Base-by-base conservation (phyloP, 2,113 vertebrate species). In the Sebastes schlegelii region DNA sequence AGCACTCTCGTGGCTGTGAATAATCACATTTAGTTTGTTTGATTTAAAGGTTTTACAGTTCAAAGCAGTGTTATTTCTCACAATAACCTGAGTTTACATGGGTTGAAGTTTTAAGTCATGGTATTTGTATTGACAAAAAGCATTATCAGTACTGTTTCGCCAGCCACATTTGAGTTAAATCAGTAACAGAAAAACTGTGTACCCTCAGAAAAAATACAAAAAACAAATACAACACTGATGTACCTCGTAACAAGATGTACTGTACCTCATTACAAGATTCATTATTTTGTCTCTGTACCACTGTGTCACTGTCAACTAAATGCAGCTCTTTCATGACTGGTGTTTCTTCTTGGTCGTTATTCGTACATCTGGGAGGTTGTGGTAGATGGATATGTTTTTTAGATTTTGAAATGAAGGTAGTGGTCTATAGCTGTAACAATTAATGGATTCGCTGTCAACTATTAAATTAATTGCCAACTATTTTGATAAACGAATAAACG, bases 281-380 rank as follows among this genome's bases (percentile, higher is more conserved):
- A 42, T 65, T 71, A 51, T 80, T 72, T 82, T 61, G 64, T 86
- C 9, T 74, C 19, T 83, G 63, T 78, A 46, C 72, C 63, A 43
- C 72, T 58, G 52, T 49, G 60, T 73, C 40, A 61, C 46, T 89
- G 66, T 81, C 54, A 72, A 92, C 92, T 93, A 90, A 92, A 89
- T 83, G 60, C 79, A 88, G 68, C 73, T 84, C 55, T 88, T 89
- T 87, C 63, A 67, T 80, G 61, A 66, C 34, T 61, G n/a, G 5
- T 40, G 12, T 69, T 23, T 1, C 45, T 16, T 23, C 12, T 34
- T 51, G 11, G 5, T 61, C 9, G 4, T 83, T 70, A 26, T 51
- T 12, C 0, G 21, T 23, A 8, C 0, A 19, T n/a, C 51, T 17
- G 10, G 1, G 14, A 64, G 11, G 7, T 58, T 79, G 5, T 40